These are phyloP conservation scores for Sweltsa coloradensis DNA, from an alignment of 1,140 invertebrate genomes.

Conservation along the genomic window DNA sequence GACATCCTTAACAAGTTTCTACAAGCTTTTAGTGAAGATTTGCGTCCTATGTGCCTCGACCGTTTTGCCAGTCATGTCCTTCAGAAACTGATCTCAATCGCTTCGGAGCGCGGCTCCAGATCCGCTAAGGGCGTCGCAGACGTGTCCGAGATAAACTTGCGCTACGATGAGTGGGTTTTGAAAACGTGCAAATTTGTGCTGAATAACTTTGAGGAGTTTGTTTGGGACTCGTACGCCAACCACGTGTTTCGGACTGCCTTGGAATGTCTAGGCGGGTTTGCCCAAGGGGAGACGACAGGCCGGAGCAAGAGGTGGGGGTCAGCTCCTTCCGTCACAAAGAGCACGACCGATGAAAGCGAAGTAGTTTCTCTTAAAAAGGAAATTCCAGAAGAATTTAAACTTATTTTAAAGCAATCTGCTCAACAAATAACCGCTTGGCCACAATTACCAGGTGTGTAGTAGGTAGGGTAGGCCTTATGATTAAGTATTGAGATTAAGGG, in stretches of 20 bases:
- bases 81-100: constrained; percentile 52
- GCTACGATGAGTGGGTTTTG: constrained; percentile 26
- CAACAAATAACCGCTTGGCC: constrained; percentile 52
- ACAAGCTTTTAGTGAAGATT: constrained; percentile 42
- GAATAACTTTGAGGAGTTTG: constrained; percentile 76
- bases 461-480: no score
- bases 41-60: constrained; percentile 58
- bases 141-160: not conserved
- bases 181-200: constrained; percentile 61
- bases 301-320: no score
- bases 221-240: constrained; percentile 67
- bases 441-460: constrained; percentile 38
- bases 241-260: constrained; percentile 60
- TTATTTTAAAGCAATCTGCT: constrained; percentile 48
- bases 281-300: no score
- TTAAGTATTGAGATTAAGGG: no score
- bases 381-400: constrained; percentile 46
- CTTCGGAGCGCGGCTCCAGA: not conserved
- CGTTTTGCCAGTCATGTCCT: constrained; percentile 70
- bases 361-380: constrained; percentile 11
- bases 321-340: not conserved
- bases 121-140: not conserved
- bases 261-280: constrained; percentile 45
- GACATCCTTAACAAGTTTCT: constrained; percentile 47
- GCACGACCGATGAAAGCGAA: not conserved